phyloP scores from a whole-genome alignment of 2,113 vertebrate species.

The Aix galericulata region DNA sequence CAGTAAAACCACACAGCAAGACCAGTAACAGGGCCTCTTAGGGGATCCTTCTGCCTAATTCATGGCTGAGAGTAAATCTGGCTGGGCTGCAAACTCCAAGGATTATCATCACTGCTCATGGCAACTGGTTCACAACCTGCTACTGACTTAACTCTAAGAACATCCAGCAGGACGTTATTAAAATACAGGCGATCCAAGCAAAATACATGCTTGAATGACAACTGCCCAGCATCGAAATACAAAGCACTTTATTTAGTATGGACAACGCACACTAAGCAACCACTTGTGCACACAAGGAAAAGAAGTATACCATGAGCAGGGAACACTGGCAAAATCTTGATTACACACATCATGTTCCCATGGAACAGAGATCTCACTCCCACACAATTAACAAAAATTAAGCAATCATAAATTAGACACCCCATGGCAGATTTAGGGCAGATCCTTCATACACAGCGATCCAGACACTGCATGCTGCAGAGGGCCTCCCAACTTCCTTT shows the following conservation, averaged over 20 bases:
- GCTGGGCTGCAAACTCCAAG: background rate
- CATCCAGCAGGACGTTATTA: background rate
- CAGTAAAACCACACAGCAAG: background rate
- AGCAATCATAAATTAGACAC: background rate
- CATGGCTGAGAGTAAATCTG: background rate
- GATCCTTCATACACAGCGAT: background rate
- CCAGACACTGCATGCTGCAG: background rate
- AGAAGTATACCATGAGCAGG: background rate
- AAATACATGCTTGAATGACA: background rate
- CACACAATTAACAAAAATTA: background rate
- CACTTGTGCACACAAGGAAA: background rate
- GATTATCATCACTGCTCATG: rapidly evolving
- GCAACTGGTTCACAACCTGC: background rate
- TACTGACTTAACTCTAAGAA: background rate
- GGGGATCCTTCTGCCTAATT: background rate
- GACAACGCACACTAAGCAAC: background rate
- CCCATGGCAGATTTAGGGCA: slow-evolving; percentile 4
- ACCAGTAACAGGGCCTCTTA: background rate
- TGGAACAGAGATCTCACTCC: background rate
- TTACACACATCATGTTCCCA: background rate
- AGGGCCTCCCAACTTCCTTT: slow-evolving; percentile 58
- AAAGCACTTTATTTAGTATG: background rate
- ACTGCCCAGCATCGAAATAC: background rate
- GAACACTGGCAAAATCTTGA: background rate
- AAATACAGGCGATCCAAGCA: background rate